A percentile compares a stretch with the other conserved stretches of the same genome.
Evolutionary conservation across 2,888 invertebrate genomes (phyloP).

Genomic region (Pyrochroa serraticornis): DNA sequence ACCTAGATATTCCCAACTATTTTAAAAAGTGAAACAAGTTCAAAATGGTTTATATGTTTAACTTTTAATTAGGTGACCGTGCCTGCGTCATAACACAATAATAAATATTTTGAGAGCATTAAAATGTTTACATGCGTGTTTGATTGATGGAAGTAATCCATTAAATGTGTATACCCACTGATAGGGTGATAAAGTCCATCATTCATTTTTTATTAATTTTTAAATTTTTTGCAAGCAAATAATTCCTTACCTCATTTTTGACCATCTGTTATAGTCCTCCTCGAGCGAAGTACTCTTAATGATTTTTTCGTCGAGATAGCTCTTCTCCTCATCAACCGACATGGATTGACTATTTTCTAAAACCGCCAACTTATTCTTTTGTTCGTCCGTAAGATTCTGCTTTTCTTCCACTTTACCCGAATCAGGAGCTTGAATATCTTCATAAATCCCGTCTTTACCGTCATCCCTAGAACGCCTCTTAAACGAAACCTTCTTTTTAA

Average conservation of each 20-base stretch:
- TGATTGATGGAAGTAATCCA: too few species aligned
- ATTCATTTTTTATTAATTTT: neutral
- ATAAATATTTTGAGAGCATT: too few species aligned
- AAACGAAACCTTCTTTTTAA: conserved; percentile 56
- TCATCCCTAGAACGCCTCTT: conserved; percentile 48
- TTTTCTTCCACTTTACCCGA: conserved; percentile 16
- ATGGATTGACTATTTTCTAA: conserved; percentile 44
- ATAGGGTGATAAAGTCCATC: too few species aligned
- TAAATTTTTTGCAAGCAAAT: neutral
- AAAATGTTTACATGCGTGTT: too few species aligned
- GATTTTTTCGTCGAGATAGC: conserved; percentile 49
- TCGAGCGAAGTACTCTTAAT: conserved; percentile 50
- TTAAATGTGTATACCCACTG: too few species aligned
- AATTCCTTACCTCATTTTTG: conserved; percentile 54
- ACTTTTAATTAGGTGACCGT: too few species aligned
- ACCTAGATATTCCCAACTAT: too few species aligned
- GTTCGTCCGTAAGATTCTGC: conserved; percentile 27
- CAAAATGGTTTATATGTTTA: too few species aligned
- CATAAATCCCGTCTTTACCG: conserved; percentile 43
- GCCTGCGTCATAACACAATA: too few species aligned
- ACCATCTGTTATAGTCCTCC: conserved; percentile 56
- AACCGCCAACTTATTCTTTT: conserved; percentile 28
- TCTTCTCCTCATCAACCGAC: conserved; percentile 50
- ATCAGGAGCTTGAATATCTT: conserved; percentile 39
- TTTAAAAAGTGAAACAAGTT: too few species aligned